Evolutionary conservation across 2,797 vertebrate genomes (phyloP).

Genomic region (Manis crassicaudata): DNA sequence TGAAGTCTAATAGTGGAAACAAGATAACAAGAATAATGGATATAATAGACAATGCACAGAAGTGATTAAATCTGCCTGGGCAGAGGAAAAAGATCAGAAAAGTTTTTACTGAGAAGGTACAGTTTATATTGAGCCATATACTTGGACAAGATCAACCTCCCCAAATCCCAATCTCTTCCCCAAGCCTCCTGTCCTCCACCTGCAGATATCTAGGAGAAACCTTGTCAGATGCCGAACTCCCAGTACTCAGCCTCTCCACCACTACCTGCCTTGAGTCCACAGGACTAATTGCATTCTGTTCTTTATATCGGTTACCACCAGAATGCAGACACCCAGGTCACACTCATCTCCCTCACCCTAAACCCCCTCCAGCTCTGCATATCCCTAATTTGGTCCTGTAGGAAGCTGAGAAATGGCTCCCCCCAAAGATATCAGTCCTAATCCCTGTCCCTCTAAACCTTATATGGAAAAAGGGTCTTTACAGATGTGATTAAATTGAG

Average conservation of each 20-base stretch:
- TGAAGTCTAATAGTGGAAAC: not conserved
- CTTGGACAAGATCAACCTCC: not conserved
- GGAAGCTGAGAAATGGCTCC: not conserved
- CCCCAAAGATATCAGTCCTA: not conserved
- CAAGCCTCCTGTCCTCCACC: not conserved
- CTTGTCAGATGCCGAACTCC: not conserved
- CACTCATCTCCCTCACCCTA: not conserved
- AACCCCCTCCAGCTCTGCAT: not conserved
- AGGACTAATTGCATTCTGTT: not conserved
- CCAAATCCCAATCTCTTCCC: not conserved
- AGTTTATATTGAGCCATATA: not conserved
- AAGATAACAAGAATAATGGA: not conserved
- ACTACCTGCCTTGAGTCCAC: not conserved
- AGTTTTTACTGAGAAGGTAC: not conserved
- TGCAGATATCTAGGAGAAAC: not conserved
- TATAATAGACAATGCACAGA: not conserved
- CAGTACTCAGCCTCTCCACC: not conserved
- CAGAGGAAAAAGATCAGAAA: not conserved
- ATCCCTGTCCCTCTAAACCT: not conserved
- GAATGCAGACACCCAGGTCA: not conserved
- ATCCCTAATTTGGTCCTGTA: not conserved
- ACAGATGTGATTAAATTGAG: not conserved
- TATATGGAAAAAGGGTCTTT: not conserved
- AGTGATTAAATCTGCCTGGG: not conserved
- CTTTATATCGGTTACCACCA: not conserved